A percentile compares a stretch with the other conserved stretches of the same genome.
Conservation (phyloP, 2,797 vertebrate genomes). For the Bovichtus diacanthus region DNA sequence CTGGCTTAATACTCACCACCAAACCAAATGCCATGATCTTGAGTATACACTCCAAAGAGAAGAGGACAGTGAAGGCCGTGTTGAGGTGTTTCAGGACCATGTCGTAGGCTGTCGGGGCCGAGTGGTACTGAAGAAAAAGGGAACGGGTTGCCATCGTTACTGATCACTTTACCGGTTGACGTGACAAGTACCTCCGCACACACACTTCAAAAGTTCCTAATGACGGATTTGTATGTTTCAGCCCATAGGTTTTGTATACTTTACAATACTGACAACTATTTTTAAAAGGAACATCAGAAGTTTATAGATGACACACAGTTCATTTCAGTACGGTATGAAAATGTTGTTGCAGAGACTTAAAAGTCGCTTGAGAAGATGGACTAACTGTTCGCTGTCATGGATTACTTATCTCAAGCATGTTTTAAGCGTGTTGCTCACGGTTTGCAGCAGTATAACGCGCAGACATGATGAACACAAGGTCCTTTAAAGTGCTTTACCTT, state of each 20-base stretch:
- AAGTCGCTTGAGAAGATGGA: background rate
- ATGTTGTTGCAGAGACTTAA: background rate
- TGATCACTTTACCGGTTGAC: background rate
- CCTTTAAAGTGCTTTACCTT: conserved; percentile 86
- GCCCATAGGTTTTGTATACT: background rate
- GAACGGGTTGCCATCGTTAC: background rate
- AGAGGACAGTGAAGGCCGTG: conserved; percentile 97
- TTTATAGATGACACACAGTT: background rate
- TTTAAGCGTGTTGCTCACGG: background rate
- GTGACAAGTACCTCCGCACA: background rate
- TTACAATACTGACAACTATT: background rate
- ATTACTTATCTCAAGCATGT: background rate
- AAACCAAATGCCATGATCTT: conserved; percentile 98
- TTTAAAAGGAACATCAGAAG: background rate
- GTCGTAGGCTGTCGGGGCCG: conserved; percentile 94
- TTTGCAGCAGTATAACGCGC: too few species aligned
- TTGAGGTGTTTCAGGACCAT: conserved; percentile 96
- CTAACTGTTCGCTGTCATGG: background rate
- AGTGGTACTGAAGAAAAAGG: conserved; percentile 89
- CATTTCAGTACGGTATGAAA: background rate
- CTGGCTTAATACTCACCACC: conserved; percentile 85
- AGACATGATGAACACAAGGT: background rate
- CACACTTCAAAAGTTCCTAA: background rate
- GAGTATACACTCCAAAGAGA: conserved; percentile 96
- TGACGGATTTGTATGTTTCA: background rate